Evolutionary conservation across 2,888 invertebrate genomes (phyloP), one percentile per base, ranked within the genome.

Genomic region (Dascillus cervinus): DNA sequence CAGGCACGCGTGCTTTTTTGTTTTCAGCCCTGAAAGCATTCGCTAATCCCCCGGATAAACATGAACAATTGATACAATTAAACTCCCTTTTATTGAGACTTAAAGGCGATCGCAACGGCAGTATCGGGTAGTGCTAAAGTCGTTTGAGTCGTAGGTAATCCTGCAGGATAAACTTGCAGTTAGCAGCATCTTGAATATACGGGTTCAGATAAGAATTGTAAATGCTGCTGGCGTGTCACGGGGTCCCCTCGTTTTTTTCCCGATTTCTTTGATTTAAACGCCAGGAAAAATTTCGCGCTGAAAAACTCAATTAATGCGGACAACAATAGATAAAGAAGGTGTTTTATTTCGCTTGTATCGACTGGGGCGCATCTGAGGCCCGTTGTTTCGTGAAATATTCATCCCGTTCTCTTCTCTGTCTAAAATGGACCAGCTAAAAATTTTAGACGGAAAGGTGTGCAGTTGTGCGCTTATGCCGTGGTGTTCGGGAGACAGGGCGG

Each of bases 401-500:
- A 34, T 35, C 26, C 11, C 12, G 21, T 23, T 27, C 17, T 17
- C 4, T 17, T 26, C 23, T 26, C 26, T 20, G 22, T 21, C 19
- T 24, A 17, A 35, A 35, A 30, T 26, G 26, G 27, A 32, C 30
- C 23, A 32, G 20, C 24, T 29, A 17, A 29, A 29, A 30, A 24
- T 23, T 23, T 26, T 31, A 31, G 30, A 35, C 31, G 36, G 29
- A 25, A 21, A 32, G 34, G 41, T 42, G 39, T 40, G 39, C 39
- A 40, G 37, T 29, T 33, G 40, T 43, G 46, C 49, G 45, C 49
- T 47, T 44, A 50, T 49, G 39, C 40, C 49, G 49, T 51, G 43
- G 50, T 46, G 45, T 41, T 42, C 34, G 30, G 39, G 42, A 48
- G 46, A 44, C 42, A 37, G 39, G 51, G 48, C 52, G 44, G 67